Evolutionary conservation across 2,888 invertebrate genomes (phyloP), one percentile per base, ranked within the genome.

Genomic region (Hyles lineata): DNA sequence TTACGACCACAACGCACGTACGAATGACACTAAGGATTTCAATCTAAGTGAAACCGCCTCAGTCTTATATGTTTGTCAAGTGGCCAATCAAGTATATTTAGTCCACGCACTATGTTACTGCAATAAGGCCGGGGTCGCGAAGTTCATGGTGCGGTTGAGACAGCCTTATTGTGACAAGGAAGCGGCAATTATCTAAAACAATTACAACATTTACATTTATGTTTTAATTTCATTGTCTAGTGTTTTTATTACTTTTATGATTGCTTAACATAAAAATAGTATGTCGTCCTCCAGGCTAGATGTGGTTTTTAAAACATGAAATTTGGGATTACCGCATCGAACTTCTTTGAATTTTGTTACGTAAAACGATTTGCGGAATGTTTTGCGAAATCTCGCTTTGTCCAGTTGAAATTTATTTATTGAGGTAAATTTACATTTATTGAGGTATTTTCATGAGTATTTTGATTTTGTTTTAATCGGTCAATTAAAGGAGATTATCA

Each of bases 111-210:
- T 52, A 55, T n/a, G 52, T 5, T 17, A 52, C 8, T 35, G 52
- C 52, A 52, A 52, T 52, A 52, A 69, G 35, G 43, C n/a, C 29
- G 73, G 82, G 89, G 84, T 88, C 85, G 81, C 69, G 59, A 69
- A 81, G 89, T 86, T 89, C 89, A 90, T 74, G 86, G 85, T 76
- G 71, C 72, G 72, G 78, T 76, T 76, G 71, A 72, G 62, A 70
- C 55, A 82, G 79, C 84, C 87, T 85, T 86, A 83, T 76, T 71
- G 73, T 32, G 74, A 80, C 76, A 61, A 61, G 55, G 55, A 55
- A 55, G 55, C 55, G 19, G n/a, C 55, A 55, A 55, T 55, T 55
- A 55, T 55, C n/a, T 55, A 55, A 55, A 55, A 55, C n/a, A n/a
- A 55, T 17, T n/a, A 55, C n/a, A n/a, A 55, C n/a, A n/a, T n/a